phyloP scores from a whole-genome alignment of 1,140 invertebrate species.

The Drosophila arizonae region DNA sequence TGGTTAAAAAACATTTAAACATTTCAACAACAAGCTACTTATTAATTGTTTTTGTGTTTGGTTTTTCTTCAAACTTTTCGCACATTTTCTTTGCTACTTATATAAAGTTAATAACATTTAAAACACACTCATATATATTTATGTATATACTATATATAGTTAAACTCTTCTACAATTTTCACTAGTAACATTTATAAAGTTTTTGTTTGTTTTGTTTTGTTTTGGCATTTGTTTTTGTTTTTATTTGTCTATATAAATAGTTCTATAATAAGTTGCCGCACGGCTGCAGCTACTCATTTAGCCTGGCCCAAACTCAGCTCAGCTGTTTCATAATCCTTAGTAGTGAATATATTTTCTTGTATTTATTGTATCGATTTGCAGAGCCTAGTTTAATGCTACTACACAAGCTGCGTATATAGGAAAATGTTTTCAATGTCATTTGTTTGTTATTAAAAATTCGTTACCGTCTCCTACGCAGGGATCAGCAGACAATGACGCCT shows the following conservation, averaged over 20 bases:
- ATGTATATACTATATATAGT: constrained; percentile 43
- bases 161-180: constrained; percentile 74
- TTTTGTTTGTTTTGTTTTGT: constrained; percentile 32
- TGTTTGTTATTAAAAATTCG: constrained; percentile 53
- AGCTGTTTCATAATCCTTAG: constrained; percentile 13
- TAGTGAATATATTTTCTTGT: constrained; percentile 23
- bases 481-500: constrained; percentile 7
- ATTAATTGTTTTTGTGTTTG: constrained; percentile 31
- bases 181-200: constrained; percentile 73
- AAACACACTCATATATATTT: constrained; percentile 56
- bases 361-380: constrained; percentile 67
- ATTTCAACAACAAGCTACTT: constrained; percentile 78
- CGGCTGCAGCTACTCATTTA: background rate
- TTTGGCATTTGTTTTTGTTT: constrained; percentile 29
- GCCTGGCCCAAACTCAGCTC: constrained; percentile 17
- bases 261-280: constrained; percentile 27
- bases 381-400: constrained; percentile 41
- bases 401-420: constrained; percentile 58
- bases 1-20: constrained; percentile 78
- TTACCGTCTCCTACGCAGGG: constrained; percentile 22
- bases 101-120: constrained; percentile 81
- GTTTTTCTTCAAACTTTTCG: constrained; percentile 23
- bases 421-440: constrained; percentile 9
- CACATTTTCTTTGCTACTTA: constrained; percentile 46
- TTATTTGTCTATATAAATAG: constrained; percentile 34